Evolutionary conservation across 2,888 invertebrate species (phyloP), one percentile per base, ranked within the genome.

Genomic region (Drosophila robusta): DNA sequence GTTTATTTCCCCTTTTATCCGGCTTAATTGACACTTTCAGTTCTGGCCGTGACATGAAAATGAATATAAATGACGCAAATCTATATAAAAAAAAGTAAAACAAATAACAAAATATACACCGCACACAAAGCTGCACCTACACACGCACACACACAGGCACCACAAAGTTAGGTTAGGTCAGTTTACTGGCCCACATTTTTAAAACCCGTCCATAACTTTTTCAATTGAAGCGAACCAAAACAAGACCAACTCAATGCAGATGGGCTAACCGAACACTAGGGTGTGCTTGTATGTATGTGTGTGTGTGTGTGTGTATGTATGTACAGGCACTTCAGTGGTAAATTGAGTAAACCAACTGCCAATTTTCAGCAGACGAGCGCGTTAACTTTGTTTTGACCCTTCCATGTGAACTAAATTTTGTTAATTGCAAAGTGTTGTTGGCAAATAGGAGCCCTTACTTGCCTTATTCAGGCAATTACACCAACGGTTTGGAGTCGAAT

Each of bases 41-140:
- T 46, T 38, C 51, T 70, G 84, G 18, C 81, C 80, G 61, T 80
- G 70, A 70, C 82, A 84, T 54, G 70, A 18, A 75, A 75, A 76
- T 64, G 52, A 63, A 85, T 76, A 85, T 66, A 82, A 81, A 84
- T 71, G 79, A 56, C 46, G 47, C 47, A 68, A 41, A 57, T 49
- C 11, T 5, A 54, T 16, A 54, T 36, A 47, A 47, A 46, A 42
- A 50, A 49, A 52, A 34, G 32, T 1, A 46, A 51, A 49, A 22
- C n/a, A 42, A 45, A 39, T 46, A 22, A 14, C 32, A 47, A 55
- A 16, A n/a, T 24, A 44, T 14, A 38, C 34, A 34, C 14, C 24
- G 39, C 18, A 41, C 38, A 26, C 12, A 51, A 29, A 32, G 29
- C 8, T 22, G 38, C 24, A 32, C 32, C 3, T 8, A 8, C 26